Evolutionary conservation across 2,113 vertebrate species (phyloP).

Genomic region (Cyanoderma ruficeps): DNA sequence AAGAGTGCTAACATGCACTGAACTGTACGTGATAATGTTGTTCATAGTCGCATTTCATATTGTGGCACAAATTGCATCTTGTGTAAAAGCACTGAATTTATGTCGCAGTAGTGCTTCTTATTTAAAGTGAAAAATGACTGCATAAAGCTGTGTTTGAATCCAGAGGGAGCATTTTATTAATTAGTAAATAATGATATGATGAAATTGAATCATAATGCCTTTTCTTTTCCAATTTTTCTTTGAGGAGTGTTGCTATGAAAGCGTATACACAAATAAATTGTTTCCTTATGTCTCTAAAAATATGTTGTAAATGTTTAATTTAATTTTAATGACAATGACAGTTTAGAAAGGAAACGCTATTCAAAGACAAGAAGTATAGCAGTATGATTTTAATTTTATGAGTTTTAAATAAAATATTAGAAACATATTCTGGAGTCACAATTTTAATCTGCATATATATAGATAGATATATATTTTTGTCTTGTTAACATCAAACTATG

Average conservation of each 20-base stretch:
- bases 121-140: neutral
- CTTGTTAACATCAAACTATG: neutral
- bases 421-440: neutral
- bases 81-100: neutral
- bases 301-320: neutral
- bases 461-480: neutral
- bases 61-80: neutral
- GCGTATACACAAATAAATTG: neutral
- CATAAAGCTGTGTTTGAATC: neutral
- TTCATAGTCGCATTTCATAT: neutral
- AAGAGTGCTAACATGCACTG: rapidly evolving
- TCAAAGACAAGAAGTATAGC: neutral
- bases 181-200: neutral
- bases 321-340: neutral
- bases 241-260: neutral
- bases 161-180: neutral
- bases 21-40: neutral
- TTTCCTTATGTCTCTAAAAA: neutral
- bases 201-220: neutral
- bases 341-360: neutral
- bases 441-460: neutral
- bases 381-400: neutral
- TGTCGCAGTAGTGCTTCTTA: neutral
- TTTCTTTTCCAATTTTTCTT: neutral
- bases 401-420: neutral